Percentiles rank a stretch among this genome's conserved stretches.
Conservation (phyloP, 2,113 vertebrate species). For the Choloepus hoffmanni region DNA sequence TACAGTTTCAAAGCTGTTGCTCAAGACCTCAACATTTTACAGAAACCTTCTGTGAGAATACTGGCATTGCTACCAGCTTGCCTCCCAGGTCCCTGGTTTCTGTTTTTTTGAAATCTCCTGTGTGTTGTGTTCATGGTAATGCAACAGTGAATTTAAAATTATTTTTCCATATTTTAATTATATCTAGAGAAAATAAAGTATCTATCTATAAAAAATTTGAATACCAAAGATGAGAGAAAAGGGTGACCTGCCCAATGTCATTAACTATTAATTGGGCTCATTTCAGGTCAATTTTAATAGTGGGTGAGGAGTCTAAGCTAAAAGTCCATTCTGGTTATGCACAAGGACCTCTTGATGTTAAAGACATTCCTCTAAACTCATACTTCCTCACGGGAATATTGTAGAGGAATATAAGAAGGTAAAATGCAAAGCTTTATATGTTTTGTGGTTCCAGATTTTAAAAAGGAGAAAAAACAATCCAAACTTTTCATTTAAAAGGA, state of each 20-base stretch:
- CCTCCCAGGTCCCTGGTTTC: neutral
- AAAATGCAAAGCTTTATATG: neutral
- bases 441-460: constrained; percentile 3
- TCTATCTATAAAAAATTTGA: neutral
- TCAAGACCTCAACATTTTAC: neutral
- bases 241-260: neutral
- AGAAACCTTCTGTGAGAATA: neutral
- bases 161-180: neutral
- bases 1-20: neutral
- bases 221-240: neutral
- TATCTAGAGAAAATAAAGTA: neutral
- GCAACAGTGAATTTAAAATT: neutral
- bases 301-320: neutral
- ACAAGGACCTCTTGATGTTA: neutral
- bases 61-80: neutral
- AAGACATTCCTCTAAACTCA: neutral
- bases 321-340: neutral
- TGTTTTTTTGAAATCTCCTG: neutral
- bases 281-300: neutral
- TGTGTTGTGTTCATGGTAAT: neutral
- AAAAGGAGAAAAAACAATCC: neutral
- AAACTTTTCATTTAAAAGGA: constrained; percentile 24
- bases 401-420: neutral
- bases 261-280: neutral
- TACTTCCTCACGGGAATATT: neutral